Evolutionary conservation across 2,113 vertebrate species (phyloP).

Genomic region (Hydrochoerus hydrochaeris): DNA sequence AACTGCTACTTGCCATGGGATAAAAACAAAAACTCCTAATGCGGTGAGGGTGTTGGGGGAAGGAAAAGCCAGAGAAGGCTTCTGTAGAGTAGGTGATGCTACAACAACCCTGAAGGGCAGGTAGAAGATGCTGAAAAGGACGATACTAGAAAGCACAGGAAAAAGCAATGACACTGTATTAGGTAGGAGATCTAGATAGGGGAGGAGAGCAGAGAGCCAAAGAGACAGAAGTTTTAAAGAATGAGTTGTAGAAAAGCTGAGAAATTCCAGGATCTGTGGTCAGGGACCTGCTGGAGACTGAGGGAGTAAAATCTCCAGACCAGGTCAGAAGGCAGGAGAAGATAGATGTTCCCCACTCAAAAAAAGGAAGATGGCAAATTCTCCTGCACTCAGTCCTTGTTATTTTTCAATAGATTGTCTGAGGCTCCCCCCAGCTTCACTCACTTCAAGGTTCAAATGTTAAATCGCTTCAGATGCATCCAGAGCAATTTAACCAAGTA

Average conservation of each 20-base stretch:
- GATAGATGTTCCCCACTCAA: neutral
- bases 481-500: neutral
- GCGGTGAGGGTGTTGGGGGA: neutral
- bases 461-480: neutral
- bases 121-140: neutral
- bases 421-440: neutral
- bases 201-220: neutral
- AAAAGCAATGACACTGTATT: neutral
- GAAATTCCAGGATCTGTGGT: neutral
- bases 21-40: neutral
- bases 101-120: neutral
- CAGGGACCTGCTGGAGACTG: neutral
- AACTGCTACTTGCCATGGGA: neutral
- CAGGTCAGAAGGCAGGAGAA: neutral
- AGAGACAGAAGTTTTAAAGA: too few relatives aligned
- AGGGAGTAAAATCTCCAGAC: neutral
- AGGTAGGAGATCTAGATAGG: neutral
- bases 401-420: neutral
- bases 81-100: neutral
- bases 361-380: neutral
- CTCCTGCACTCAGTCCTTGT: neutral
- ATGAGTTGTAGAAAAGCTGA: too few relatives aligned
- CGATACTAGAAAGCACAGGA: neutral
- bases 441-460: neutral
- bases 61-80: neutral